Percentiles rank a stretch among this genome's conserved stretches.
These are phyloP conservation scores for Drosophila ustulata DNA, from an alignment of 2,888 invertebrate species.

Conservation along the genomic window DNA sequence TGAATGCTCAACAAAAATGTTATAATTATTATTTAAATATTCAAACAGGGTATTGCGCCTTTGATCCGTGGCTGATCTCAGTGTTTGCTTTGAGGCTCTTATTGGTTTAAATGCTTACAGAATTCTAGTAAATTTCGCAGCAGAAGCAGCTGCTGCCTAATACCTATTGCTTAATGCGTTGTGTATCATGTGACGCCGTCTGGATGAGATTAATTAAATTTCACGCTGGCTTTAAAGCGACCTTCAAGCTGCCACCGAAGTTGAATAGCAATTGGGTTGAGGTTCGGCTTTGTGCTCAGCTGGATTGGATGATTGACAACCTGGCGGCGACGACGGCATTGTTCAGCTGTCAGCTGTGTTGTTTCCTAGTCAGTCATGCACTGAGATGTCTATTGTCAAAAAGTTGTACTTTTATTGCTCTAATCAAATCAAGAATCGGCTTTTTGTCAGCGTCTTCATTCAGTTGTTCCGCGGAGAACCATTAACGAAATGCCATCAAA, in stretches of 20 bases:
- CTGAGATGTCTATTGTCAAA: conserved; percentile 30
- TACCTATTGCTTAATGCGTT: conserved; percentile 40
- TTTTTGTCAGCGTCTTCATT: conserved; percentile 27
- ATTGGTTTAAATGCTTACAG: conserved; percentile 57
- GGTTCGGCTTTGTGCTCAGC: conserved; percentile 4
- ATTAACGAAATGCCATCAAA: conserved; percentile 52
- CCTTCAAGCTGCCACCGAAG: conserved; percentile 39
- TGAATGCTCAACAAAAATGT: no score
- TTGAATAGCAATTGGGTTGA: not conserved
- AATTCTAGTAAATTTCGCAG: conserved; percentile 43
- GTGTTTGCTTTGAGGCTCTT: conserved; percentile 15
- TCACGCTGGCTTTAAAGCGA: conserved; percentile 58
- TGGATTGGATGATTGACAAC: conserved; percentile 60
- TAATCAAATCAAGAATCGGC: conserved; percentile 48
- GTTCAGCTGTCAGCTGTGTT: conserved; percentile 25
- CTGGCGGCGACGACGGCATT: conserved; percentile 31
- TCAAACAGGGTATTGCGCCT: conserved; percentile 1
- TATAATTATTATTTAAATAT: not conserved
- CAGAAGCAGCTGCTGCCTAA: conserved; percentile 60
- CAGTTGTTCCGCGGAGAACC: conserved; percentile 36
- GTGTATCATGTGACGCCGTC: conserved; percentile 50
- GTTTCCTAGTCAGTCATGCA: conserved; percentile 38
- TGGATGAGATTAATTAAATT: conserved; percentile 60
- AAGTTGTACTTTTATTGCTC: conserved; percentile 47
- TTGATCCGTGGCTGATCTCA: not conserved